Base-by-base conservation (phyloP, 2,797 vertebrate species). In the Coranthus polyacanthus region DNA sequence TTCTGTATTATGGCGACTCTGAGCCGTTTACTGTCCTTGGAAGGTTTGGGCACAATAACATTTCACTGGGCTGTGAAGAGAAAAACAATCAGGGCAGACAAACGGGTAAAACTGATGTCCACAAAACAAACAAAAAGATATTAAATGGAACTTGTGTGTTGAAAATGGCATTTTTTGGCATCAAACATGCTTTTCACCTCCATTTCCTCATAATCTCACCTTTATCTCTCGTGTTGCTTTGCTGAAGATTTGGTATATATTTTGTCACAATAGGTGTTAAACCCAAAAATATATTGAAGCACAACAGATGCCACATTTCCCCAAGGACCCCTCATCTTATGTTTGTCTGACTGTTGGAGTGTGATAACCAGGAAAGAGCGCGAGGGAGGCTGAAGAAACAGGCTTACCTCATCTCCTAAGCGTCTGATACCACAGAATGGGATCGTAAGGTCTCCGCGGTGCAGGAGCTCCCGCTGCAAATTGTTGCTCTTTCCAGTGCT, bases 391-490 rank as follows among this genome's bases (percentile, higher is more conserved):
- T 60, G 56, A 43, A 74, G 52, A 78, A 82, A 67, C 79, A 26
- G 55, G 63, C 64, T 84, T 81, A 82, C 78, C 85, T 90, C 88
- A 86, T 91, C 79, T 88, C 85, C 69, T 70, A 26, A 83, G 74
- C 43, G 68, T 85, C 73, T 79, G 84, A 89, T 89, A 74, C 66
- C 29, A 71, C 65, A 75, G 78, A 87, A 88, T 89, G 85, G 81
- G 85, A 90, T 91, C 79, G 61, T 46, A 75, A 86, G 86, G 87
- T 90, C 85, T 81, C 67, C 2, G 12, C 9, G 45, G 71, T 55
- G 78, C 81, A 74, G 76, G 54, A 72, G 84, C 80, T 80, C 75
- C 75, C 49, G 64, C 78, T 58, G 70, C 78, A 79, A 85, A 86
- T 85, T 82, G 89, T 89, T 87, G 86, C 79, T 86, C 81, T 83